Percentiles rank a stretch among this genome's conserved stretches.
Conservation (phyloP, 2,888 invertebrate genomes). For the Holacanthella duospinosa region DNA sequence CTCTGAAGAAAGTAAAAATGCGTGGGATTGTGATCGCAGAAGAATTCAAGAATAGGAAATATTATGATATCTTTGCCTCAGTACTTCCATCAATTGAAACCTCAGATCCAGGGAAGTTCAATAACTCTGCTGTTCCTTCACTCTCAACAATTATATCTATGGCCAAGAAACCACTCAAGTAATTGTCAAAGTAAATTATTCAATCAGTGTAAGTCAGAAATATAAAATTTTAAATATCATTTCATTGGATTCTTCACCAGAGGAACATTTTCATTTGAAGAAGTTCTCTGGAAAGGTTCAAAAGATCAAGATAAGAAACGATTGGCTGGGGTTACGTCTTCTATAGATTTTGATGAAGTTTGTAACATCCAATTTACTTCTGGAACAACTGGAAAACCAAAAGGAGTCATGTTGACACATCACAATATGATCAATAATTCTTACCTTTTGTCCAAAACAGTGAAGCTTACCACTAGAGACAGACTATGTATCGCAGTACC, state of each 20-base stretch:
- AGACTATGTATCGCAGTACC: slow-evolving; percentile 48
- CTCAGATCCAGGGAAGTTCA: slow-evolving; percentile 45
- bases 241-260: too few relatives aligned
- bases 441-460: slow-evolving; percentile 41
- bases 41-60: slow-evolving; percentile 53
- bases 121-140: slow-evolving; percentile 45
- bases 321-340: slow-evolving; percentile 45
- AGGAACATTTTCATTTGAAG: slow-evolving; percentile 44
- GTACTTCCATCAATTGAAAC: slow-evolving; percentile 50
- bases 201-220: background rate
- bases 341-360: slow-evolving; percentile 55
- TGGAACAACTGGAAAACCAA: slow-evolving; percentile 45
- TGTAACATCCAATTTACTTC: slow-evolving; percentile 76
- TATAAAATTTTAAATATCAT: background rate
- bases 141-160: slow-evolving; percentile 48
- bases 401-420: slow-evolving; percentile 44
- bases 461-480: slow-evolving; percentile 24
- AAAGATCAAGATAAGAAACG: slow-evolving; percentile 41
- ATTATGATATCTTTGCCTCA: slow-evolving; percentile 52
- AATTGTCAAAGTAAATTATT: background rate
- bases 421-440: slow-evolving; percentile 47
- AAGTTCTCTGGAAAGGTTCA: slow-evolving; percentile 41
- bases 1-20: slow-evolving; percentile 57
- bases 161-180: background rate
- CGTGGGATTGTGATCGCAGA: slow-evolving; percentile 56